phyloP scores from a whole-genome alignment of 2,797 vertebrate species.

The Lates japonicus region DNA sequence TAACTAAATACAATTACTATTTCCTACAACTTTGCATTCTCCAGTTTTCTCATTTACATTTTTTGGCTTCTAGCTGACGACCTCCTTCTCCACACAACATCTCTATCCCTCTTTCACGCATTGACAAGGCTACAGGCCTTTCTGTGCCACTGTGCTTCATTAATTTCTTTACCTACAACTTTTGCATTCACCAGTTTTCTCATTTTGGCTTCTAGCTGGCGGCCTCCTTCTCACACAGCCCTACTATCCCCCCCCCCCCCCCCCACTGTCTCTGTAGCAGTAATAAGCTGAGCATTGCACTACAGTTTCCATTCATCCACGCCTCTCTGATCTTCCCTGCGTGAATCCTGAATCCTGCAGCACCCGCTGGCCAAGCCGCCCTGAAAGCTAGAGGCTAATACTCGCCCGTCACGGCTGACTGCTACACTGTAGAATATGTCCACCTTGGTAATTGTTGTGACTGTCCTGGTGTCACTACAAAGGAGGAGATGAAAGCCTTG shows the following conservation, averaged over 20 bases:
- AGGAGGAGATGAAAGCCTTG: slow-evolving; percentile 37
- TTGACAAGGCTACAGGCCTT: too few relatives aligned
- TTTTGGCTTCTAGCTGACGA: background rate
- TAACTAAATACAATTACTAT: background rate
- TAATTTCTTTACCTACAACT: too few relatives aligned
- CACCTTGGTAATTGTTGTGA: slow-evolving; percentile 63
- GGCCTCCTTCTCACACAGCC: too few relatives aligned
- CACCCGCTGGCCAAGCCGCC: slow-evolving; percentile 24
- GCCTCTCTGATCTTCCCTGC: slow-evolving; percentile 71
- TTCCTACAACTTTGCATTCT: background rate
- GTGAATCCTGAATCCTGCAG: slow-evolving; percentile 56
- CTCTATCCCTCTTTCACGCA: slow-evolving; percentile 44
- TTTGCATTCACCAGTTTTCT: too few relatives aligned
- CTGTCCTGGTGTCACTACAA: slow-evolving; percentile 21
- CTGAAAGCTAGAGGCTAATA: slow-evolving; percentile 55
- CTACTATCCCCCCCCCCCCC: slow-evolving; percentile 17
- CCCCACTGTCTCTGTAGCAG: slow-evolving; percentile 37
- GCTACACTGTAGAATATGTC: slow-evolving; percentile 54
- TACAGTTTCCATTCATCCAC: slow-evolving; percentile 77
- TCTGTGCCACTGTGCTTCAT: too few relatives aligned
- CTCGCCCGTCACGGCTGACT: slow-evolving; percentile 53
- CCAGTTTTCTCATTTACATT: background rate
- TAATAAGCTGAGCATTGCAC: slow-evolving; percentile 79
- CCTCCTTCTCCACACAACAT: slow-evolving; percentile 40
- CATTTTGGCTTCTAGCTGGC: too few relatives aligned